Evolutionary conservation across 1,140 invertebrate species (phyloP).

Genomic region (Pachypeltis micranthus): DNA sequence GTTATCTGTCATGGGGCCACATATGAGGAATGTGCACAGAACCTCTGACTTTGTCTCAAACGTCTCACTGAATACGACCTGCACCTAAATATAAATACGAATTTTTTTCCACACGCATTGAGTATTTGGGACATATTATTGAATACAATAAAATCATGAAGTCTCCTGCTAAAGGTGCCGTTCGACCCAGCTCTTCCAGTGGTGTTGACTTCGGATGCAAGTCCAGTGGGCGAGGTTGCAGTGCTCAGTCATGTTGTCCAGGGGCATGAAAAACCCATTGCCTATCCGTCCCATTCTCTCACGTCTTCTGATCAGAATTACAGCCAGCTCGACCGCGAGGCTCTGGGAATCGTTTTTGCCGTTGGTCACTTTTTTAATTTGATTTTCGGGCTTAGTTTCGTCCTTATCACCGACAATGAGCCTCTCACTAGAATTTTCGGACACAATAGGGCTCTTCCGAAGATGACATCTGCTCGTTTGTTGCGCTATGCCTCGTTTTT

Average conservation of each 20-base stretch:
- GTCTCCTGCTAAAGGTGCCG: not conserved
- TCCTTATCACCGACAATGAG: slow-evolving; percentile 40
- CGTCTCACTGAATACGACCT: not conserved
- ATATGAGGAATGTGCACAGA: not conserved
- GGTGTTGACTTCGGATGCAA: not conserved
- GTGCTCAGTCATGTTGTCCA: too few relatives aligned
- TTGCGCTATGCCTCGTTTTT: too few relatives aligned
- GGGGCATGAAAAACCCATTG: too few relatives aligned
- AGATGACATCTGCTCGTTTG: too few relatives aligned
- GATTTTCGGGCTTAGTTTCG: slow-evolving; percentile 37
- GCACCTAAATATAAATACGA: not conserved
- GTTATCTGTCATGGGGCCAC: too few relatives aligned
- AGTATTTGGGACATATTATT: not conserved
- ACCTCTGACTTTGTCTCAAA: not conserved
- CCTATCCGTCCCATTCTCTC: slow-evolving; percentile 28
- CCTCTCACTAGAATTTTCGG: slow-evolving; percentile 38
- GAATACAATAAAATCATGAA: not conserved
- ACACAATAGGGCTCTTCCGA: too few relatives aligned
- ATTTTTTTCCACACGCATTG: too few relatives aligned
- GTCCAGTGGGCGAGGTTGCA: too few relatives aligned
- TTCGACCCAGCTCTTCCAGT: not conserved
- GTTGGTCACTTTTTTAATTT: slow-evolving; percentile 37
- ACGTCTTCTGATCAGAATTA: slow-evolving; percentile 29
- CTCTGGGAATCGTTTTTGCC: slow-evolving; percentile 40
- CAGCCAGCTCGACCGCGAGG: slow-evolving; percentile 35